Evolutionary conservation across 1,140 invertebrate species (phyloP).

Genomic region (Rhopalosiphum padi): DNA sequence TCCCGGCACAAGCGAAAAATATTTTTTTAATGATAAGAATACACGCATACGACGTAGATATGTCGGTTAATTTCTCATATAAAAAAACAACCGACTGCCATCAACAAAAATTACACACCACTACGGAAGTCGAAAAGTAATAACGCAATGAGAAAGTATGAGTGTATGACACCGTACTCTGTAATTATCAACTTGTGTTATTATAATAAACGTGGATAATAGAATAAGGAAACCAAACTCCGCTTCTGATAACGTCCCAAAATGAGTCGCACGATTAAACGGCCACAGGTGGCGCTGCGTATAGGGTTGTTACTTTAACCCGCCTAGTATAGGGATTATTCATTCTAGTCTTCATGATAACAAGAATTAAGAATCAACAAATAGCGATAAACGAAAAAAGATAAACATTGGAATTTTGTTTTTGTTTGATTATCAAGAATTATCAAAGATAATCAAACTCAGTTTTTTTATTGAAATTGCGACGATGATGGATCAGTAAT

Average conservation of each 20-base stretch:
- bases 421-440: conserved; percentile 2
- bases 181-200: neutral
- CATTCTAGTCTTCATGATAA: too few species aligned
- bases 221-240: too few species aligned
- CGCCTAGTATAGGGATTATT: too few species aligned
- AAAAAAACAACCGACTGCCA: neutral
- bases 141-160: neutral
- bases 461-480: too few species aligned
- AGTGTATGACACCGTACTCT: neutral
- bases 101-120: neutral
- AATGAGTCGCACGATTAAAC: too few species aligned
- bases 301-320: too few species aligned
- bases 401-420: conserved; percentile 53
- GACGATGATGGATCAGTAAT: too few species aligned
- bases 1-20: neutral
- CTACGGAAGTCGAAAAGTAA: neutral
- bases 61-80: neutral
- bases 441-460: neutral
- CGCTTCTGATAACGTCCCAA: too few species aligned
- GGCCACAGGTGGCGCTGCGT: too few species aligned
- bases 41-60: neutral
- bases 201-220: neutral
- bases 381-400: conserved; percentile 31
- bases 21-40: neutral
- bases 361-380: too few species aligned